Base-by-base conservation (phyloP, 53 echinoderm and acorn worm species). In the Temnopleurus reevesii region DNA sequence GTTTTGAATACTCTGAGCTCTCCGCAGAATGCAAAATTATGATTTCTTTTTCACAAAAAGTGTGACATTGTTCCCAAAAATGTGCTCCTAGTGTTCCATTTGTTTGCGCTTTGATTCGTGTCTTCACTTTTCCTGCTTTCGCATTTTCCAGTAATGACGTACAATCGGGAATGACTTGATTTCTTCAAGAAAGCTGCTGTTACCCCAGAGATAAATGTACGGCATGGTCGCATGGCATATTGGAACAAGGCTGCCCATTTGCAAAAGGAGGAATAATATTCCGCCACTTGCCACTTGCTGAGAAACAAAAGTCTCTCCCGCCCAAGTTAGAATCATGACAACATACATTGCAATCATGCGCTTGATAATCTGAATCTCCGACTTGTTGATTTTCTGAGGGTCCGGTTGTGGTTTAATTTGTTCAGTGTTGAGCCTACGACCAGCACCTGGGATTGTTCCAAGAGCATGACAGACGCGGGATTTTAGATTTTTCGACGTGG, bases 181-280 rank as follows among this genome's bases (percentile, higher is more conserved):
- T 15, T n/a, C 51, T 46, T 17, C 80, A 49, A 44, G 86, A 28
- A 34, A 85, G 60, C 60, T 59, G 46, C 86, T 59, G 34, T 85
- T 85, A 36, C 86, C 61, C 59, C 59, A 59, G 21, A 85, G 44
- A 45, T 85, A 85, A 24, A 85, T n/a, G 61, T 34, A 85, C 10
- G 86, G 86, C 46, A 46, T 44, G 2, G 58, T 25, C 1, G 61
- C 59, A 25, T 59, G 86, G 12, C 43, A 85, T 12, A 85, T 10
- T 3, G 86, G 86, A 3, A 85, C 41, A 0, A 85, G 61, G 26
- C 18, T n/a, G 18, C 59, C 86, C 59, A 85, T 38, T 1, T 17
- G 6, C 8, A 36, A n/a, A 17, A 83, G 24, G 19, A 55, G 8
- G 53, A 36, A 83, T 38, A n/a, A 13, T 5, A 30, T n/a, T n/a